Conservation (phyloP, 2,888 invertebrate species). For the Tetheella fluctuosa region DNA sequence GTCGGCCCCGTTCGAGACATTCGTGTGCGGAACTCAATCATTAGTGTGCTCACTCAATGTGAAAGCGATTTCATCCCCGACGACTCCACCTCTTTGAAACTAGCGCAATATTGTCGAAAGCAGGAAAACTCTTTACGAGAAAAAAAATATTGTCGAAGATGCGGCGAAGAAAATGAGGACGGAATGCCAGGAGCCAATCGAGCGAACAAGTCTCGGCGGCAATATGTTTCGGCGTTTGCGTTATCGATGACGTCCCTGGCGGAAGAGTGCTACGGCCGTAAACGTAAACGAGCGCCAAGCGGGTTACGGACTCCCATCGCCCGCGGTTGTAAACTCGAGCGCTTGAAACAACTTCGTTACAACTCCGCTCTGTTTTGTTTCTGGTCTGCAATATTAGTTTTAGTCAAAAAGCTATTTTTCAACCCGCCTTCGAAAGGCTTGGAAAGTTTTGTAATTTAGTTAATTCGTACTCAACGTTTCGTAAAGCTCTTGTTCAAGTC, state of each 20-base stretch:
- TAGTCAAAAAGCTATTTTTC: slow-evolving; percentile 82
- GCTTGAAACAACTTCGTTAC: slow-evolving; percentile 80
- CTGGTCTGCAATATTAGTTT: slow-evolving; percentile 80
- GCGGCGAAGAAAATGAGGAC: slow-evolving; percentile 74
- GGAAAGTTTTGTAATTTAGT: slow-evolving; percentile 82
- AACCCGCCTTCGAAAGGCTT: slow-evolving; percentile 74
- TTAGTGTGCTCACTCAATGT: slow-evolving; percentile 82
- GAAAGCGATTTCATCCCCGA: slow-evolving; percentile 80
- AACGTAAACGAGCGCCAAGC: slow-evolving; percentile 57
- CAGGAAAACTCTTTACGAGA: slow-evolving; percentile 77
- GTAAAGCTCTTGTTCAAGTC: slow-evolving; percentile 52
- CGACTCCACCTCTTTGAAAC: slow-evolving; percentile 76
- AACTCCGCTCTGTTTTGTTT: slow-evolving; percentile 78
- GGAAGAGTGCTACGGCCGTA: slow-evolving; percentile 51
- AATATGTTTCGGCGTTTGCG: slow-evolving; percentile 72
- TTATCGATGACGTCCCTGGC: slow-evolving; percentile 65
- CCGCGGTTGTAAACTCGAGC: slow-evolving; percentile 72
- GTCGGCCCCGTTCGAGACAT: slow-evolving; percentile 41
- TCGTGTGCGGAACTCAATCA: slow-evolving; percentile 79
- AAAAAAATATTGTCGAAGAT: slow-evolving; percentile 74
- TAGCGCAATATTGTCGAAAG: slow-evolving; percentile 81
- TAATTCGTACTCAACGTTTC: slow-evolving; percentile 73
- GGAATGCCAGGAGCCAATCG: slow-evolving; percentile 76
- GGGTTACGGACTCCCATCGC: slow-evolving; percentile 51
- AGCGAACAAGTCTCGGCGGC: slow-evolving; percentile 69